Evolutionary conservation across 2,888 invertebrate genomes (phyloP), one percentile per base, ranked within the genome.

Genomic region (Abrostola triplasia): DNA sequence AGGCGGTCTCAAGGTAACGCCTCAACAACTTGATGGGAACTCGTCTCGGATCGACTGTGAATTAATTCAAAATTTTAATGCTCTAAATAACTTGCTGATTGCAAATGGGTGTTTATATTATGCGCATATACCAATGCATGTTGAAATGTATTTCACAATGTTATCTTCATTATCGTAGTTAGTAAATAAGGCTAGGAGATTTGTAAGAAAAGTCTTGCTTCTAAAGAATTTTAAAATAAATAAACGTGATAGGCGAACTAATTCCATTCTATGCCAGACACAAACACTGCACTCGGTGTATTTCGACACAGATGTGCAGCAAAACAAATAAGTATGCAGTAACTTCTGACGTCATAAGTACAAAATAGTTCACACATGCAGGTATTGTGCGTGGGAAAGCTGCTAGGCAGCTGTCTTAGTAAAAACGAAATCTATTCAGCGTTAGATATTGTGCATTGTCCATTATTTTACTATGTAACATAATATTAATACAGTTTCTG

Each of bases 381-480:
- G 87, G 87, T 88, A 85, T 80, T 81, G 80, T 76, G 79, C 87
- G 87, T 89, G 89, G 86, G 88, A 88, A 88, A 76, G 64, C 70
- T 64, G 77, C 70, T 58, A 81, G 67, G 65, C 77, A 76, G 79
- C 70, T 70, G 64, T 70, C 63, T 64, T 54, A 60, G 58, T 68
- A 67, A 68, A 65, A 67, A 75, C 64, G 59, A 61, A 57, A 69
- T 63, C 59, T 60, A 67, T 64, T 63, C 58, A 64, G 51, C 51
- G 36, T 71, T 57, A 63, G 59, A 62, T 57, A 63, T 41, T 56
- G 52, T 64, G 42, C 58, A 67, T 67, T 72, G 67, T 76, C 60
- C 49, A 64, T 67, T 61, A 66, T 62, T 64, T 68, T 56, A 70
- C 64, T 74, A 63, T 65, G 63, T 69, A 73, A 68, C 62, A 11